These are phyloP conservation scores for Mobula hypostoma DNA, from an alignment of 2,113 vertebrate species.

Conservation along the genomic window DNA sequence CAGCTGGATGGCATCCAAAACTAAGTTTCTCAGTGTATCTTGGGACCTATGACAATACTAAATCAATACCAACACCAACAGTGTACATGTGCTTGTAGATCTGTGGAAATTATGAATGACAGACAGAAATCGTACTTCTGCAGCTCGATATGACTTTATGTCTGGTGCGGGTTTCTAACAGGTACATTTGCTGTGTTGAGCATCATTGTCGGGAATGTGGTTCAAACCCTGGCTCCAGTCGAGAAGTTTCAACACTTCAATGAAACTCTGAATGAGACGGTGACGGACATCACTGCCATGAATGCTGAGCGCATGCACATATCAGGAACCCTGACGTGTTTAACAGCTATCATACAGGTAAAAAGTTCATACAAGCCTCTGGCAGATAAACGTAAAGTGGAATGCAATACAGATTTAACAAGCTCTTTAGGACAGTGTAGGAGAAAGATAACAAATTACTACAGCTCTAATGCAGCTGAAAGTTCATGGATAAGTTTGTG, in stretches of 20 bases:
- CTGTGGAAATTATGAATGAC: too few relatives aligned
- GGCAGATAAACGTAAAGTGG: not conserved
- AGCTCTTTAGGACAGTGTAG: not conserved
- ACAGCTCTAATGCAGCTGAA: not conserved
- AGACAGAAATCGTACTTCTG: not conserved
- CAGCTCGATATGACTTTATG: not conserved
- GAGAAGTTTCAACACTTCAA: constrained; percentile 70
- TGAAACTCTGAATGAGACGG: constrained; percentile 56
- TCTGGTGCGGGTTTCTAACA: constrained; percentile 42
- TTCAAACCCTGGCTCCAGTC: constrained; percentile 71
- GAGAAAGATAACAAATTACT: not conserved
- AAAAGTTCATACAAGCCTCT: constrained; percentile 32
- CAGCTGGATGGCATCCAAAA: too few relatives aligned
- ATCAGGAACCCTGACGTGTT: constrained; percentile 79
- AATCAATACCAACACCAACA: too few relatives aligned
- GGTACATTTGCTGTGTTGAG: constrained; percentile 87
- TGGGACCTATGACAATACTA: too few relatives aligned
- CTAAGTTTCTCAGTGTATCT: too few relatives aligned
- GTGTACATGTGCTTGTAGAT: too few relatives aligned
- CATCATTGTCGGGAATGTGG: constrained; percentile 81
- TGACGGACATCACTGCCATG: constrained; percentile 61
- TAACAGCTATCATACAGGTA: constrained; percentile 88
- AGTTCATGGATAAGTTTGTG: not conserved
- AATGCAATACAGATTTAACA: not conserved
- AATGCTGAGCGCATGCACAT: constrained; percentile 68